Evolutionary conservation across 1,140 invertebrate species (phyloP).

Genomic region (Drosophila pseudoobscura): DNA sequence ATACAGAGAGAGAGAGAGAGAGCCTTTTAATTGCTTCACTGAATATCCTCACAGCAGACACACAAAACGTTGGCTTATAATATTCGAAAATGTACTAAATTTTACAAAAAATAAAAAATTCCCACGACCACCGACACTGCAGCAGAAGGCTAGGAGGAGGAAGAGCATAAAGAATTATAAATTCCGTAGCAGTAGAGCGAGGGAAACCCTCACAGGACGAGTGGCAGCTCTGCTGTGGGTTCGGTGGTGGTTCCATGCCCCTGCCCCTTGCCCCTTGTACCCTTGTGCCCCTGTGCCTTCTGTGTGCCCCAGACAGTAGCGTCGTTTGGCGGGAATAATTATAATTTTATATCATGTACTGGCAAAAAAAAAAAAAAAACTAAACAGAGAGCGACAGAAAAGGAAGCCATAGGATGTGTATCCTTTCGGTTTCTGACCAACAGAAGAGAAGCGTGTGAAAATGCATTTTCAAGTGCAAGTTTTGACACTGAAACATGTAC

Average conservation of each 20-base stretch:
- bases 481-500: conserved; percentile 22
- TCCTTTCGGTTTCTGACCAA: conserved; percentile 52
- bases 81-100: conserved; percentile 38
- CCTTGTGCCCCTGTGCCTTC: not conserved
- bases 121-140: conserved; percentile 63
- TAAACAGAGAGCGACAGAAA: not conserved
- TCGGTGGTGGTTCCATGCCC: conserved; percentile 47
- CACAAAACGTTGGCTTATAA: conserved; percentile 32
- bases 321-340: conserved; percentile 70
- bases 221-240: conserved; percentile 10
- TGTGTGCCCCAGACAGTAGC: conserved; percentile 20
- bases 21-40: conserved; percentile 47
- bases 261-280: not conserved
- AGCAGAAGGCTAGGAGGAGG: conserved; percentile 1
- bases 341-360: conserved; percentile 77
- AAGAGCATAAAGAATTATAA: conserved; percentile 60
- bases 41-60: conserved; percentile 43
- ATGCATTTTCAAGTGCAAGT: conserved; percentile 36
- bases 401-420: conserved; percentile 70
- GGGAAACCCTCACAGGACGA: conserved; percentile 58
- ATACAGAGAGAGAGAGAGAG: no score
- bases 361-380: conserved; percentile 15
- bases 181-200: conserved; percentile 50
- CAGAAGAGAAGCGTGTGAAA: conserved; percentile 55
- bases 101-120: conserved; percentile 46